Percentiles rank a stretch among this genome's conserved stretches.
Evolutionary conservation across 37 sponge, comb jelly and placozoan genomes (phyloP).

Genomic region (Spongia lamella): DNA sequence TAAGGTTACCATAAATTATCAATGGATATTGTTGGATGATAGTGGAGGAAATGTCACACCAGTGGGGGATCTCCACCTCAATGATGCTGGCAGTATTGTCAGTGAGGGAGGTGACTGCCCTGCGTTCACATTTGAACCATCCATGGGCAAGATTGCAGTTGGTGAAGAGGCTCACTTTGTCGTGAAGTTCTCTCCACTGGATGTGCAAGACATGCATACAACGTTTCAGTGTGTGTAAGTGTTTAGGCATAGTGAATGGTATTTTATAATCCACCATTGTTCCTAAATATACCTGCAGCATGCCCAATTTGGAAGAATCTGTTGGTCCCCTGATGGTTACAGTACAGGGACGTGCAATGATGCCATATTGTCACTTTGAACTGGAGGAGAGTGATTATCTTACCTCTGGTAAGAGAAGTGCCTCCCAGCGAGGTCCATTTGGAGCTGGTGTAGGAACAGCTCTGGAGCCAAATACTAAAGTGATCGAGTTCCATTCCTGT

Average conservation of each 20-base stretch:
- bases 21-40: constrained; percentile 53
- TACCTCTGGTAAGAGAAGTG: constrained; percentile 15
- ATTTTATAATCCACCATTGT: not conserved
- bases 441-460: constrained; percentile 17
- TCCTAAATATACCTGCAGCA: constrained; percentile 37
- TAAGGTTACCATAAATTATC: constrained; percentile 36
- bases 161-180: constrained; percentile 65
- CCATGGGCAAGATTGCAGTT: constrained; percentile 64
- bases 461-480: constrained; percentile 46
- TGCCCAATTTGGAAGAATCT: constrained; percentile 64
- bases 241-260: not conserved
- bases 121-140: constrained; percentile 78
- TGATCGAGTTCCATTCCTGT: constrained; percentile 85
- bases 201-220: constrained; percentile 46
- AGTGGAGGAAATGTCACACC: not conserved
- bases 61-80: constrained; percentile 21
- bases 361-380: constrained; percentile 99
- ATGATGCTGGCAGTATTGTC: constrained; percentile 40
- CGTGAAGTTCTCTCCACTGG: constrained; percentile 82
- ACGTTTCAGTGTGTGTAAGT: constrained; percentile 75
- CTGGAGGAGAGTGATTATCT: constrained; percentile 89
- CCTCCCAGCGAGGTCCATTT: not conserved
- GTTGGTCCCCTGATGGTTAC: constrained; percentile 59
- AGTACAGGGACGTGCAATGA: constrained; percentile 70
- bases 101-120: constrained; percentile 13